Evolutionary conservation across 1,140 invertebrate genomes (phyloP).

Genomic region (Drosophila tristis): DNA sequence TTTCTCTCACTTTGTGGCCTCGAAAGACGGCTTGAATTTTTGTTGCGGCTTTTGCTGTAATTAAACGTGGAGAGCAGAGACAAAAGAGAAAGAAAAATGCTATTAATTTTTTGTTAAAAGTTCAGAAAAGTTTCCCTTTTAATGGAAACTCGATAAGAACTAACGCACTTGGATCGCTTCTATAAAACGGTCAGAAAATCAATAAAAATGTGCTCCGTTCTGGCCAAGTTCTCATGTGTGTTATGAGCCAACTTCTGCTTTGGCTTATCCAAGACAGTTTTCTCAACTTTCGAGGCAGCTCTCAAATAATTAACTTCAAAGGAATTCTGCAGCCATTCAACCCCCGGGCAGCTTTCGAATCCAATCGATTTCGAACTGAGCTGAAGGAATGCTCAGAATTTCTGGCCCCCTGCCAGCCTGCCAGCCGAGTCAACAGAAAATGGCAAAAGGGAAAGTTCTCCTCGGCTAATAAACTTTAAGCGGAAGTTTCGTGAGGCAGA

Average conservation of each 20-base stretch:
- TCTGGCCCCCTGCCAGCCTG: constrained; percentile 43
- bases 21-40: constrained; percentile 90
- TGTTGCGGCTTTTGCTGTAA: constrained; percentile 87
- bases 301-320: constrained; percentile 54
- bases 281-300: constrained; percentile 40
- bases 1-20: constrained; percentile 88
- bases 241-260: constrained; percentile 29
- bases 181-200: constrained; percentile 6
- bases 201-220: constrained; percentile 26
- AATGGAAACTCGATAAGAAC: too few species aligned
- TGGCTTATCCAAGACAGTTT: constrained; percentile 46
- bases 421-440: constrained; percentile 21
- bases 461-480: constrained; percentile 63
- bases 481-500: constrained; percentile 29
- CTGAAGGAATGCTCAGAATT: constrained; percentile 40
- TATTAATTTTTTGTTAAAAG: constrained; percentile 6
- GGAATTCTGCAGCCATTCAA: constrained; percentile 16
- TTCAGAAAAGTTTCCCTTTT: too few species aligned
- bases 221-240: constrained; percentile 35
- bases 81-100: neutral
- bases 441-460: constrained; percentile 3
- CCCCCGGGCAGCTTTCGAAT: constrained; percentile 6
- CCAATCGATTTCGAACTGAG: constrained; percentile 58
- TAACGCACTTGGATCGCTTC: too few species aligned
- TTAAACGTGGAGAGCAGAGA: constrained; percentile 45